A percentile compares a stretch with the other conserved stretches of the same genome.
Evolutionary conservation across 2,797 vertebrate genomes (phyloP).

Genomic region (Parotocinclus haroldoi): DNA sequence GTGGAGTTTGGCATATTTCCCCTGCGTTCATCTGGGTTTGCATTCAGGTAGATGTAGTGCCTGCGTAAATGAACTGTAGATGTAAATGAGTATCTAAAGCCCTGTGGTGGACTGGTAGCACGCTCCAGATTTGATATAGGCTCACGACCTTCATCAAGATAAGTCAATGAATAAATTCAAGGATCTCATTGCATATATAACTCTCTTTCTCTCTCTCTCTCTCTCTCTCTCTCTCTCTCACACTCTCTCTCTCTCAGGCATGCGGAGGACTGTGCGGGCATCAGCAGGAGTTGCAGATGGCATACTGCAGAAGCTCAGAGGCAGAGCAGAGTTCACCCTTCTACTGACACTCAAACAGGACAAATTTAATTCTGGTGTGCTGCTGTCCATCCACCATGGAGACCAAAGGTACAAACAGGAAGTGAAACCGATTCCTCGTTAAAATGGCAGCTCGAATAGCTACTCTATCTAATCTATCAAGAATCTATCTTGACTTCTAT

Average conservation of each 20-base stretch:
- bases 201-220: constrained; percentile 2
- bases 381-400: constrained; percentile 81
- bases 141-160: too few species aligned
- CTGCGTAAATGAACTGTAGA: too few species aligned
- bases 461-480: too few species aligned
- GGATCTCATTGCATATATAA: background rate
- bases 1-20: too few species aligned
- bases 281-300: constrained; percentile 70
- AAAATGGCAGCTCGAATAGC: background rate
- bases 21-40: too few species aligned
- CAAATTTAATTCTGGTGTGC: constrained; percentile 80
- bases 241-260: constrained; percentile 64
- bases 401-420: constrained; percentile 76
- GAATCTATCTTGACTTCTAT: too few species aligned
- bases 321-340: constrained; percentile 80
- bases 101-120: too few species aligned
- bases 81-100: too few species aligned
- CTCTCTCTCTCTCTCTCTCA: constrained; percentile 16
- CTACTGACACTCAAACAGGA: constrained; percentile 79
- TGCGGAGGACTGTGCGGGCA: constrained; percentile 76
- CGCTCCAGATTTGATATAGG: too few species aligned
- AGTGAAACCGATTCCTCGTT: background rate
- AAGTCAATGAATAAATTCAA: too few species aligned
- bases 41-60: too few species aligned
- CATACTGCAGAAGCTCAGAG: constrained; percentile 77